These are phyloP conservation scores for Oreochromis aureus DNA, from an alignment of 2,113 vertebrate genomes.

Conservation along the genomic window DNA sequence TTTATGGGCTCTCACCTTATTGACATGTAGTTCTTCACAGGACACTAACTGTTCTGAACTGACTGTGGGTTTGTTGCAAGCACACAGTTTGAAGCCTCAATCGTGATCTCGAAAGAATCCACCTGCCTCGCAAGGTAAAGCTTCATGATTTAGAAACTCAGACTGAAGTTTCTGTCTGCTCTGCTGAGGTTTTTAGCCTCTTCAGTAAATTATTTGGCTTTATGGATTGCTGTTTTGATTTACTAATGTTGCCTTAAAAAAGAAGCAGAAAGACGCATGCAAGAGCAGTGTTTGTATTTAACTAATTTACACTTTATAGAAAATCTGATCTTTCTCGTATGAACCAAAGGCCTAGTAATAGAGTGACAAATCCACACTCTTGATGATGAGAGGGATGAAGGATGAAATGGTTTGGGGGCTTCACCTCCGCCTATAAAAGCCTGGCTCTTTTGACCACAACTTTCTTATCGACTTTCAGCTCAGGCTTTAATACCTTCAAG, in stretches of 20 bases:
- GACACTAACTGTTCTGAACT: background rate
- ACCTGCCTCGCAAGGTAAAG: background rate
- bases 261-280: background rate
- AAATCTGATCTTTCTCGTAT: background rate
- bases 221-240: background rate
- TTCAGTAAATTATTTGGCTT: background rate
- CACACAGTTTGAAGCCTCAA: background rate
- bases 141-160: background rate
- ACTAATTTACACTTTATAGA: background rate
- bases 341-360: background rate
- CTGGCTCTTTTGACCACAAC: background rate
- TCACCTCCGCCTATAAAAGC: background rate
- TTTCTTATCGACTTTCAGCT: constrained; percentile 30
- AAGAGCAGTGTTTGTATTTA: background rate
- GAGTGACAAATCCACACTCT: background rate
- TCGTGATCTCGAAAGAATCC: background rate
- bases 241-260: background rate
- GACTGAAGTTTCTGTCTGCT: background rate
- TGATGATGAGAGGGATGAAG: background rate
- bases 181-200: background rate
- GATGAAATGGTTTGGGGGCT: background rate
- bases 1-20: background rate
- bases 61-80: background rate
- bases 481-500: constrained; percentile 35
- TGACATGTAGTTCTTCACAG: background rate